phyloP scores from a whole-genome alignment of 2,113 vertebrate genomes.

The Sceloporus tristichus region DNA sequence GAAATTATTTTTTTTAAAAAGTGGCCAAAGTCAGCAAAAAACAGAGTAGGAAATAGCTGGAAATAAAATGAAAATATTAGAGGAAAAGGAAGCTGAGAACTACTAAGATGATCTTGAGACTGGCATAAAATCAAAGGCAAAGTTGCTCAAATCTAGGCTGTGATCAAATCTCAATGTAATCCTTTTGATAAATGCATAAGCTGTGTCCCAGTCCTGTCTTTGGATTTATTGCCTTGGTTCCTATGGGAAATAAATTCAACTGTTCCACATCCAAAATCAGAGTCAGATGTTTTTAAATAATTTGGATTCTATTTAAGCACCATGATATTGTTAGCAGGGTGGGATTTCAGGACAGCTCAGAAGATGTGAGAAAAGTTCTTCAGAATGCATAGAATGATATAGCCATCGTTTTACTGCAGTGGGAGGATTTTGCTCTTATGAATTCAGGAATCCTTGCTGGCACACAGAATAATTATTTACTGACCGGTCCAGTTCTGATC shows the following conservation, averaged over 20 bases:
- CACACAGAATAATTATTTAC: not conserved
- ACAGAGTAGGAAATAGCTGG: not conserved
- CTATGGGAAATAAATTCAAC: not conserved
- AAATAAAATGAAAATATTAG: conserved; percentile 1
- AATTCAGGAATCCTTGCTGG: not conserved
- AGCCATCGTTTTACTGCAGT: not conserved
- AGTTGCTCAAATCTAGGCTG: conserved; percentile 6
- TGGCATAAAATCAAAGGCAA: conserved; percentile 10
- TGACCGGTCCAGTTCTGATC: not conserved
- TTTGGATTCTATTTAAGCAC: not conserved
- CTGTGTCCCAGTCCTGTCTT: not conserved
- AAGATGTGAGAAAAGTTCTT: not conserved
- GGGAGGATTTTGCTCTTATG: not conserved
- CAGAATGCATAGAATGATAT: not conserved
- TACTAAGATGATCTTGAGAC: not conserved
- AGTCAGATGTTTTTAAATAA: conserved; percentile 7
- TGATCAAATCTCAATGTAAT: conserved; percentile 13
- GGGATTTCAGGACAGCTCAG: not conserved
- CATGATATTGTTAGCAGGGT: not conserved
- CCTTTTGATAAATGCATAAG: conserved; percentile 10
- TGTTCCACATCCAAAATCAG: not conserved
- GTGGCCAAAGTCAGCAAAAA: not conserved
- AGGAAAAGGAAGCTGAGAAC: conserved; percentile 3
- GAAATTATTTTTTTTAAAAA: not conserved
- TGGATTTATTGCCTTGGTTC: conserved; percentile 13